A percentile compares a stretch with the other conserved stretches of the same genome.
phyloP scores from a whole-genome alignment of 2,797 vertebrate species.

The Acipenser ruthenus region DNA sequence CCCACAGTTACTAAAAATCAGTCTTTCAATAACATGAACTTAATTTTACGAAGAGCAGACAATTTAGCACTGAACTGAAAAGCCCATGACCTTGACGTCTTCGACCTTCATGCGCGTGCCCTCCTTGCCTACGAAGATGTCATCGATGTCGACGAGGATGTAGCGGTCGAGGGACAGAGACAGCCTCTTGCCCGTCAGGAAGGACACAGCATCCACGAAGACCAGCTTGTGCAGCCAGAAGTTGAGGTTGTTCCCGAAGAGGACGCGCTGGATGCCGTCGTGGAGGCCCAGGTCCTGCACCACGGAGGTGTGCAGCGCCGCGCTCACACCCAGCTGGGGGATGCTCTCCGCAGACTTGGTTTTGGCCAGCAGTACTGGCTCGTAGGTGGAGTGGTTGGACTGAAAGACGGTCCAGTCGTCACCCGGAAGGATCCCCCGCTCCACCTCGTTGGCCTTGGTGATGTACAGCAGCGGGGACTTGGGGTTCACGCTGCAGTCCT shows the following conservation, averaged over 20 bases:
- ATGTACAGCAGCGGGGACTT: constrained; percentile 92
- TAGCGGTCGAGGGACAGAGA: constrained; percentile 89
- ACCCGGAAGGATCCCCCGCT: constrained; percentile 83
- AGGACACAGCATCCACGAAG: constrained; percentile 90
- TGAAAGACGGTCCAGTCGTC: constrained; percentile 98
- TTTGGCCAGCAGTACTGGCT: constrained; percentile 88
- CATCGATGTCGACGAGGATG: constrained; percentile 90
- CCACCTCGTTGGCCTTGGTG: constrained; percentile 81
- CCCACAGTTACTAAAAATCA: not conserved
- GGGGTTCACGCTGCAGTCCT: constrained; percentile 92
- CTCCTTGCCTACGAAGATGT: constrained; percentile 98
- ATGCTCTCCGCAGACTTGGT: constrained; percentile 84
- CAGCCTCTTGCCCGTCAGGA: constrained; percentile 88
- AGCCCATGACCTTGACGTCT: constrained; percentile 79
- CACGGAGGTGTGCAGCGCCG: constrained; percentile 83
- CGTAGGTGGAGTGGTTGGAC: constrained; percentile 95
- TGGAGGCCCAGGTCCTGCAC: constrained; percentile 97
- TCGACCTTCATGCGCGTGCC: constrained; percentile 96
- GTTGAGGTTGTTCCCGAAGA: constrained; percentile 93
- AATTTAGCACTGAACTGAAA: not conserved
- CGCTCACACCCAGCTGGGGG: constrained; percentile 72
- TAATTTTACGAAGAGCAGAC: not conserved
- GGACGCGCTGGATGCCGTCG: constrained; percentile 89
- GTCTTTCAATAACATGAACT: not conserved
- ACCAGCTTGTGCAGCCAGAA: constrained; percentile 97